These are phyloP conservation scores for Bombus pascuorum DNA, from an alignment of 1,140 invertebrate species.

Conservation along the genomic window DNA sequence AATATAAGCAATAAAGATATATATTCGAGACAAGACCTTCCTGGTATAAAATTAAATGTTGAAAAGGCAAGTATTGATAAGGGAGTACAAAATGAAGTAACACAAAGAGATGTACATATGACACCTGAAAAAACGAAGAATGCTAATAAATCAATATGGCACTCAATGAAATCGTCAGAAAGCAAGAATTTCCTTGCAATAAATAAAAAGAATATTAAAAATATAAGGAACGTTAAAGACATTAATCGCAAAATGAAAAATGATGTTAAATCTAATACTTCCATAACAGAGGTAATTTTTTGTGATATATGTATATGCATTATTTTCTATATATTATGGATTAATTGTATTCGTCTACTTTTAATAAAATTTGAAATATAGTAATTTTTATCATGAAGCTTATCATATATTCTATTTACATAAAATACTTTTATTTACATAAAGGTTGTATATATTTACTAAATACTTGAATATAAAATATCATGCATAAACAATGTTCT, in stretches of 20 bases:
- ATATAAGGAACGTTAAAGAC: slow-evolving; percentile 13
- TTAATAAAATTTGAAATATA: not conserved
- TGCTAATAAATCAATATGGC: not conserved
- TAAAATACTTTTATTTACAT: not conserved
- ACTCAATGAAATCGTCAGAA: slow-evolving; percentile 22
- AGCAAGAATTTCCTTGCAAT: slow-evolving; percentile 71
- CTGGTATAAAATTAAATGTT: not conserved
- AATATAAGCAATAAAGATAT: slow-evolving; percentile 17
- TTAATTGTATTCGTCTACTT: not conserved
- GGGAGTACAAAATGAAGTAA: not conserved
- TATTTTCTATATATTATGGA: not conserved
- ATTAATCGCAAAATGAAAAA: slow-evolving; percentile 7
- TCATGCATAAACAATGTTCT: not conserved
- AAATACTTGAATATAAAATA: not conserved
- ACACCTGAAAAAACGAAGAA: not conserved
- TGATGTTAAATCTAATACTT: slow-evolving; percentile 19
- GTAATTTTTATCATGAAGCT: not conserved
- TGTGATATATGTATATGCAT: not conserved
- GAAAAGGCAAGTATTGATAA: not conserved
- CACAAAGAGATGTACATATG: not conserved
- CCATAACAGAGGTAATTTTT: slow-evolving; percentile 27
- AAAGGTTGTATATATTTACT: not conserved
- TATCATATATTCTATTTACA: not conserved
- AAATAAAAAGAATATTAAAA: slow-evolving; percentile 44
- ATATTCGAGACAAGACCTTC: not conserved